Evolutionary conservation across 2,113 vertebrate genomes (phyloP), one percentile per base, ranked within the genome.

Genomic region (Myodes glareolus): DNA sequence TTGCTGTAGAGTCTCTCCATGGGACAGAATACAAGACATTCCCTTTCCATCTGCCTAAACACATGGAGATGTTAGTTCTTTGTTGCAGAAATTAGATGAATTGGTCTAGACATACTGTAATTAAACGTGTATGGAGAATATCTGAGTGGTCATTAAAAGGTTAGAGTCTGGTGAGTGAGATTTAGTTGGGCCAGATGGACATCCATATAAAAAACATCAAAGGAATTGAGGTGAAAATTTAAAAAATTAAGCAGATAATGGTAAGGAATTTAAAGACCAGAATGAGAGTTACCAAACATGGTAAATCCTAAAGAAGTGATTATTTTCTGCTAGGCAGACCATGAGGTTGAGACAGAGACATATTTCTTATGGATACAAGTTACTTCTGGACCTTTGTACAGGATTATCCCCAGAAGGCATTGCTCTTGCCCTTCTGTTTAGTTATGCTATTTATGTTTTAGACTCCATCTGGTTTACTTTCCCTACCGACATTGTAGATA

Each of bases 91-190:
- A 91, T 87, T 63, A 94, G 45, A 88, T 42, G 91, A n/a, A 88
- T 95, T 23, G 52, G 42, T 92, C 82, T 68, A 81, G 77, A 92
- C 86, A 42, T 33, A 39, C 50, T 95, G 23, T 61, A 96, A 94
- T 90, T 96, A 95, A 94, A 91, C 77, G 72, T 86, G 70, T 88
- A 17, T 39, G 86, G 72, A 93, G 68, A 94, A 94, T 93, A 87
- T 61, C 92, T 45, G 70, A 61, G n/a, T 63, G 39, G 91, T 94
- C 96, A 92, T 95, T 97, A 91, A 92, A 97, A 97, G 72, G 97
- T 91, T 88, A 96, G 36, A 96, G 82, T 92, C 78, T 82, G 86
- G 65, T 91, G 88, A 91, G 91, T 94, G 96, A 77, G 73, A 92
- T 33, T 91, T 55, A 75, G 13, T 67, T 95, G 21, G 45, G 11